A percentile compares a stretch with the other conserved stretches of the same genome.
These are phyloP conservation scores for Dallia pectoralis DNA, from an alignment of 2,797 vertebrate species.

Conservation along the genomic window DNA sequence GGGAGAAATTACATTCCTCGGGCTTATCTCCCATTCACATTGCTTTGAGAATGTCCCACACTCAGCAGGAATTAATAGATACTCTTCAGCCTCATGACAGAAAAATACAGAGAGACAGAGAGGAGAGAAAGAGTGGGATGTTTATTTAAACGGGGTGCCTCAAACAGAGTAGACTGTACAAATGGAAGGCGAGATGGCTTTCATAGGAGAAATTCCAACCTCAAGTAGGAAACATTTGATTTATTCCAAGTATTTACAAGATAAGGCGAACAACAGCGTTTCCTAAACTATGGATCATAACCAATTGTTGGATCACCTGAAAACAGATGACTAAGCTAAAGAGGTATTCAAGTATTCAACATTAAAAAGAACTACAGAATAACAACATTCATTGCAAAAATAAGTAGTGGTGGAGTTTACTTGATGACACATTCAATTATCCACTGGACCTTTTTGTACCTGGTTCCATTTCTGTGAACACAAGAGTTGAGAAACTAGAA, in stretches of 20 bases:
- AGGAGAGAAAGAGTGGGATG: not conserved
- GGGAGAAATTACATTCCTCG: slow-evolving; percentile 14
- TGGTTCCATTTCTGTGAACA: not conserved
- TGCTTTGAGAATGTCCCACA: slow-evolving; percentile 16
- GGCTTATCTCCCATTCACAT: slow-evolving; percentile 25
- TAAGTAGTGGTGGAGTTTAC: not conserved
- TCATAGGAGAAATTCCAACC: not conserved
- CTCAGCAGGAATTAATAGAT: slow-evolving; percentile 15
- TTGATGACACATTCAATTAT: not conserved
- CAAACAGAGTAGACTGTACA: not conserved
- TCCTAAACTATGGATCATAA: too few relatives aligned
- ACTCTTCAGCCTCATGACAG: slow-evolving; percentile 1
- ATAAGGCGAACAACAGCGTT: not conserved
- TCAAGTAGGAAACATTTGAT: not conserved
- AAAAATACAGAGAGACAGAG: too few relatives aligned
- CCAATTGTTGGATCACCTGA: not conserved
- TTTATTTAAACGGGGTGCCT: not conserved
- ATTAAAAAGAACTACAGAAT: not conserved
- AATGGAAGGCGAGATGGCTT: not conserved
- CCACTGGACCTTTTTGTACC: not conserved
- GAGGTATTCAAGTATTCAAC: not conserved
- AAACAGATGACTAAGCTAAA: not conserved
- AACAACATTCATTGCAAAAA: not conserved
- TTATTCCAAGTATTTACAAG: not conserved
- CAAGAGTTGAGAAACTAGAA: not conserved